These are phyloP conservation scores for Gopherus flavomarginatus DNA, from an alignment of 2,113 vertebrate species.

Conservation along the genomic window DNA sequence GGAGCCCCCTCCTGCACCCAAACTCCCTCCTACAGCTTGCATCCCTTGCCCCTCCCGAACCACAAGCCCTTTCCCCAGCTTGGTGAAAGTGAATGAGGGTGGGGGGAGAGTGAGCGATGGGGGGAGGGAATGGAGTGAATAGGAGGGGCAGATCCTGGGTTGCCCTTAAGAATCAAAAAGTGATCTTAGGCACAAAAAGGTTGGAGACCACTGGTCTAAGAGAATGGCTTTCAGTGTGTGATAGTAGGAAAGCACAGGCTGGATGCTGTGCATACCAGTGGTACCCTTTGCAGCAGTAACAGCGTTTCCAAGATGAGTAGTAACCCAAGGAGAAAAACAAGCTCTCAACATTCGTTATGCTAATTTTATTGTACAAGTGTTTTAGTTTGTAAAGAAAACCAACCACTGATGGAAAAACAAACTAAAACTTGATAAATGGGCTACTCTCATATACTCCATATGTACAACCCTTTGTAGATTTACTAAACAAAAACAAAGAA, in stretches of 20 bases:
- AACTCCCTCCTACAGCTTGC: too few species aligned
- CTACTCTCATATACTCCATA: background rate
- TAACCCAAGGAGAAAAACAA: background rate
- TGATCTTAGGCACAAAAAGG: too few species aligned
- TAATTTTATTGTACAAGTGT: background rate
- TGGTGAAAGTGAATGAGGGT: too few species aligned
- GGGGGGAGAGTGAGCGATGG: too few species aligned
- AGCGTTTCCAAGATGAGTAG: background rate
- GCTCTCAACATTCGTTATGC: background rate
- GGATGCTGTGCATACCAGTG: background rate
- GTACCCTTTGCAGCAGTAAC: background rate
- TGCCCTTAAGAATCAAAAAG: too few species aligned
- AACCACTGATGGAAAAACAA: background rate
- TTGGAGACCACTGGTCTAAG: background rate
- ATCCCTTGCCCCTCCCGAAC: too few species aligned
- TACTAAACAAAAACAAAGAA: background rate
- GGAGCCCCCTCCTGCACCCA: too few species aligned
- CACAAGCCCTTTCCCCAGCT: too few species aligned
- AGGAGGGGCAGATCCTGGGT: too few species aligned
- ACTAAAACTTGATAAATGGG: background rate
- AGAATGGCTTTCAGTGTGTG: background rate
- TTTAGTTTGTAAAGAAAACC: accelerated
- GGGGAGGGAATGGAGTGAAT: too few species aligned
- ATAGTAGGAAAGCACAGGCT: background rate
- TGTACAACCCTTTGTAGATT: background rate